Evolutionary conservation across 2,113 vertebrate genomes (phyloP).

Genomic region (Xenopus borealis): DNA sequence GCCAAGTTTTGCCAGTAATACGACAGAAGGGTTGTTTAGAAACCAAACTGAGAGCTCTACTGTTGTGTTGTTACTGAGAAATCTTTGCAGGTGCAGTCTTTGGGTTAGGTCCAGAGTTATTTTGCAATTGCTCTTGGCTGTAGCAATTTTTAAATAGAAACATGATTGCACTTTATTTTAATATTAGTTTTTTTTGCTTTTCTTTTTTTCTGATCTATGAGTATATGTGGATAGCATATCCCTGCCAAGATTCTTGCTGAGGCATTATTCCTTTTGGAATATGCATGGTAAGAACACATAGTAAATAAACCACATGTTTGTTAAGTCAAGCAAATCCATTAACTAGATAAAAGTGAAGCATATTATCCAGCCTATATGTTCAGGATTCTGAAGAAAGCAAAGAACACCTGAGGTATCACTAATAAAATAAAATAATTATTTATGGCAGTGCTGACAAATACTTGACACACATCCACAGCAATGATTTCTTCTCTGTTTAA

Average conservation of each 20-base stretch:
- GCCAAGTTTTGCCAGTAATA: slow-evolving; percentile 67
- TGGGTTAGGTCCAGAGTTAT: slow-evolving; percentile 64
- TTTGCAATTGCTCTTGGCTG: slow-evolving; percentile 64
- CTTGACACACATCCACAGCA: slow-evolving; percentile 14
- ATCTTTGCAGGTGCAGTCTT: slow-evolving; percentile 64
- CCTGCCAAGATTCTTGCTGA: slow-evolving; percentile 52
- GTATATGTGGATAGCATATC: slow-evolving; percentile 44
- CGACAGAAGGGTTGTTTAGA: slow-evolving; percentile 66
- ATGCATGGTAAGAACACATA: slow-evolving; percentile 42
- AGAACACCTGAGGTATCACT: slow-evolving; percentile 14
- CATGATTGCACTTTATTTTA: slow-evolving; percentile 56
- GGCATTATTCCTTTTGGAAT: slow-evolving; percentile 50
- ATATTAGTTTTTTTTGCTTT: slow-evolving; percentile 44
- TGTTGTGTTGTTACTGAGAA: slow-evolving; percentile 56
- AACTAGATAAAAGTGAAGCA: slow-evolving; percentile 37
- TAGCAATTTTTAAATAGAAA: slow-evolving; percentile 62
- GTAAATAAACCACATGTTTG: slow-evolving; percentile 32
- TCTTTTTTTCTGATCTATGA: slow-evolving; percentile 45
- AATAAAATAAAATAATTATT: slow-evolving; percentile 26
- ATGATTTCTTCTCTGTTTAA: slow-evolving; percentile 26
- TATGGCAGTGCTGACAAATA: slow-evolving; percentile 20
- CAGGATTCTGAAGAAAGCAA: slow-evolving; percentile 1
- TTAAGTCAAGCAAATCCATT: slow-evolving; percentile 44
- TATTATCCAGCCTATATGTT: neutral
- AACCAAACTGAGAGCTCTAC: slow-evolving; percentile 50